phyloP scores from a whole-genome alignment of 2,888 invertebrate species.

The Xylota segnis region DNA sequence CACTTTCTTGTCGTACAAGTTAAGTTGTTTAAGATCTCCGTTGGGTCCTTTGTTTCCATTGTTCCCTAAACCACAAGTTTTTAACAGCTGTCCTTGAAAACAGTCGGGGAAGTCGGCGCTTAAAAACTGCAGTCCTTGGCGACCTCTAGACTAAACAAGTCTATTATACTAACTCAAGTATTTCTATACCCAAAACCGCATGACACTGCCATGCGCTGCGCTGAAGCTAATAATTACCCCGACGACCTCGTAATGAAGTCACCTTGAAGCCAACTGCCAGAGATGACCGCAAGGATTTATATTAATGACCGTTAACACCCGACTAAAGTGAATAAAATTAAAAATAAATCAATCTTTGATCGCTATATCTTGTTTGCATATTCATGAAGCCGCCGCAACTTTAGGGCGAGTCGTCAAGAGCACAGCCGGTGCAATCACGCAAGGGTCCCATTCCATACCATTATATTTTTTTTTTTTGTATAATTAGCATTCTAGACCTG shows the following conservation, averaged over 20 bases:
- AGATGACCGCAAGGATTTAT: slow-evolving; percentile 35
- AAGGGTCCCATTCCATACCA: slow-evolving; percentile 44
- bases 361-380: slow-evolving; percentile 55
- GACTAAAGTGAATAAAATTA: slow-evolving; percentile 57
- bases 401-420: neutral
- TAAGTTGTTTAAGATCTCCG: too few species aligned
- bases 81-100: too few species aligned
- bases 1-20: too few species aligned
- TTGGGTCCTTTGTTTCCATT: too few species aligned
- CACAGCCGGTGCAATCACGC: slow-evolving; percentile 67
- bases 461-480: slow-evolving; percentile 24
- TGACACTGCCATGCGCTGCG: too few species aligned
- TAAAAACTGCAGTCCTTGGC: too few species aligned
- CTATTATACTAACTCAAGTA: too few species aligned
- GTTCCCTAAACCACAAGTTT: too few species aligned
- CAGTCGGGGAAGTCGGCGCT: too few species aligned
- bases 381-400: slow-evolving; percentile 33
- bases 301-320: slow-evolving; percentile 64
- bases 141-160: too few species aligned
- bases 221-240: neutral
- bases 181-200: too few species aligned
- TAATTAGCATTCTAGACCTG: slow-evolving; percentile 74
- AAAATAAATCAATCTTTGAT: slow-evolving; percentile 70
- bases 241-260: neutral
- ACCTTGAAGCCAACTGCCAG: slow-evolving; percentile 20